phyloP scores from a whole-genome alignment of 2,797 vertebrate species.

The Pterois miles region DNA sequence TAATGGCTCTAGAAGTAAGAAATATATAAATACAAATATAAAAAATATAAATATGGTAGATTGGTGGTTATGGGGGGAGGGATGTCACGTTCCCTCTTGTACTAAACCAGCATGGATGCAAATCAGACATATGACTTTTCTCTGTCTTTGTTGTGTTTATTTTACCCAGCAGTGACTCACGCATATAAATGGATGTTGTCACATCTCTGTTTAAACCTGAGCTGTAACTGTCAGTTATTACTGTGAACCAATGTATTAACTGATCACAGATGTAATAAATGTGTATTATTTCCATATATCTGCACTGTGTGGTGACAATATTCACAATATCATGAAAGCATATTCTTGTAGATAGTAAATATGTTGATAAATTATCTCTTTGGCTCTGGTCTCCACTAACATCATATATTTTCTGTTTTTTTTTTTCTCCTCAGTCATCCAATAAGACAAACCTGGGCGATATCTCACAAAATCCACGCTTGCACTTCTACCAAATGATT shows the following conservation, averaged over 20 bases:
- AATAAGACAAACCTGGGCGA: slow-evolving; percentile 8
- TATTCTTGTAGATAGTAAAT: not conserved
- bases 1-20: too few species aligned
- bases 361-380: not conserved
- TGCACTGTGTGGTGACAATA: not conserved
- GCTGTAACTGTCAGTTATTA: too few species aligned
- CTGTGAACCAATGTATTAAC: not conserved
- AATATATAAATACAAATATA: too few species aligned
- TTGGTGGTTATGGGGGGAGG: too few species aligned
- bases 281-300: not conserved
- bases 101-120: too few species aligned
- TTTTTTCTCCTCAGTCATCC: not conserved
- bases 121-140: too few species aligned
- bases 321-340: not conserved
- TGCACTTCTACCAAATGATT: slow-evolving; percentile 79
- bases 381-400: not conserved
- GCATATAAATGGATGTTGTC: too few species aligned
- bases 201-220: too few species aligned
- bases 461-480: slow-evolving; percentile 70
- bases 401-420: slow-evolving; percentile 1
- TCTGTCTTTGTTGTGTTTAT: too few species aligned
- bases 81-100: too few species aligned
- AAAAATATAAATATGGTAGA: too few species aligned
- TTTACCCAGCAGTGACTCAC: too few species aligned
- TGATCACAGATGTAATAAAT: not conserved